phyloP scores from a whole-genome alignment of 2,113 vertebrate genomes.

The Leuciscus idus region DNA sequence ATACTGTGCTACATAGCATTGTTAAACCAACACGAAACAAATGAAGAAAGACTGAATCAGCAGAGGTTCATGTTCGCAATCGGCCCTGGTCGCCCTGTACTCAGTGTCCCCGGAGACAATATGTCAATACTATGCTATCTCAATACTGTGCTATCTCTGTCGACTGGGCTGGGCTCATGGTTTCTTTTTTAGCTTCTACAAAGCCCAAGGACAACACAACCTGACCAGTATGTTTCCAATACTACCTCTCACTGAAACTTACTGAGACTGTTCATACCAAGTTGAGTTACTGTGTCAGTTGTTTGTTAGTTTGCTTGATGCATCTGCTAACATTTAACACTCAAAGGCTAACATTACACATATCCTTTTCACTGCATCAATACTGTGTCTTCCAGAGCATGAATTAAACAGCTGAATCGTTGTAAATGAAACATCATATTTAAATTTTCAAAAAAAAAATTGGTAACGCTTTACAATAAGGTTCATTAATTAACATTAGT shows the following conservation, averaged over 20 bases:
- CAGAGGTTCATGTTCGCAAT: conserved; percentile 27
- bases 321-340: conserved; percentile 1
- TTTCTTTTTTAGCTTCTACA: neutral
- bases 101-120: conserved; percentile 5
- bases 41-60: conserved; percentile 1
- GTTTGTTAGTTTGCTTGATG: conserved; percentile 1
- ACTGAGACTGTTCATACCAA: neutral
- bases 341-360: neutral
- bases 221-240: neutral
- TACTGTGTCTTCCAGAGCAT: neutral
- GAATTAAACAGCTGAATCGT: neutral
- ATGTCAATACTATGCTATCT: conserved; percentile 32
- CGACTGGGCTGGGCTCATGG: neutral
- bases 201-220: conserved; percentile 8
- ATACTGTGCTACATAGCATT: conserved; percentile 1
- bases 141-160: conserved; percentile 27
- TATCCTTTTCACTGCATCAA: neutral
- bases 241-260: neutral
- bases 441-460: neutral
- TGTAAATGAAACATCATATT: neutral
- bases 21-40: conserved; percentile 9
- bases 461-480: no score
- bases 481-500: no score
- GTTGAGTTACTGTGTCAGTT: neutral
- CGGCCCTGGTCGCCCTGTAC: conserved; percentile 8